Conservation (phyloP, 2,113 vertebrate genomes). For the Strix uralensis region DNA sequence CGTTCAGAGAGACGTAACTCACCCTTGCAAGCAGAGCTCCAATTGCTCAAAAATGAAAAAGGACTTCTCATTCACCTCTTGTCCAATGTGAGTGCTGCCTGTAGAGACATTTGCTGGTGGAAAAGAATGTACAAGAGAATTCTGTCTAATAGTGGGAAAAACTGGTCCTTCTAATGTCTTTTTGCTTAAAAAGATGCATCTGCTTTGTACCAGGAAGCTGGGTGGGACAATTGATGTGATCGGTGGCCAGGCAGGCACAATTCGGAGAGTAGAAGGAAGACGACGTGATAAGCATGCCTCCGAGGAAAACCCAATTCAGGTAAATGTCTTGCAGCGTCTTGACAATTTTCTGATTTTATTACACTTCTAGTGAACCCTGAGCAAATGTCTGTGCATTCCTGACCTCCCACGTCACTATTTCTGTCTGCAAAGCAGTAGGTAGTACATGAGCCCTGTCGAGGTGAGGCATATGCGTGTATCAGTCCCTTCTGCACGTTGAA, state of each 20-base stretch:
- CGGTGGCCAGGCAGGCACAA: slow-evolving; percentile 72
- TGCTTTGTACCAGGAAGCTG: slow-evolving; percentile 70
- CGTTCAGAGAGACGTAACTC: background rate
- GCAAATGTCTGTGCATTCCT: background rate
- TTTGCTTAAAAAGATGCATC: background rate
- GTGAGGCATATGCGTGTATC: background rate
- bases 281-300: slow-evolving; percentile 71
- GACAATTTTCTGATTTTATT: background rate
- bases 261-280: slow-evolving; percentile 71
- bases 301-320: slow-evolving; percentile 72
- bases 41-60: background rate
- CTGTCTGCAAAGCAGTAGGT: background rate
- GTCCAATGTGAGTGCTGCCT: background rate
- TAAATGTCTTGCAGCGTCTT: background rate
- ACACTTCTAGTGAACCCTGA: background rate
- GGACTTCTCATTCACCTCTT: background rate
- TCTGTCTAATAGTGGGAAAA: background rate
- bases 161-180: background rate
- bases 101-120: background rate
- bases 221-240: slow-evolving; percentile 74
- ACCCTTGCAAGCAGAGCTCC: background rate
- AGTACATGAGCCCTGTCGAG: rapidly evolving
- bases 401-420: background rate
- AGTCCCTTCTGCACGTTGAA: background rate
- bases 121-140: background rate